Conservation (phyloP, 2,797 vertebrate genomes). For the Psittacula derbiana region DNA sequence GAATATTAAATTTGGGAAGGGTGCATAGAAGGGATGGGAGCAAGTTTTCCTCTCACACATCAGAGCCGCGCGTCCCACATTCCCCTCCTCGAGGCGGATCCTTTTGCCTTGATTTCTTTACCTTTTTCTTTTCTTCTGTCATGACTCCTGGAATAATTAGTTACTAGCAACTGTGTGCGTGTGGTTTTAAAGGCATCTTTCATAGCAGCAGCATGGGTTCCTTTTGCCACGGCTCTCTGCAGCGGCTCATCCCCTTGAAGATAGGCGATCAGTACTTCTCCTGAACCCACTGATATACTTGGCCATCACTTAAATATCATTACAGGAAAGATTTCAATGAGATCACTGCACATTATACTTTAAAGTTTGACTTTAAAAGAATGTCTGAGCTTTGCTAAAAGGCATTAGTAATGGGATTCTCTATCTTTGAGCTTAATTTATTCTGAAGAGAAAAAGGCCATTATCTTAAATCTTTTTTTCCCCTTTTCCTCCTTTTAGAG, state of each 20-base stretch:
- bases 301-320: conserved; percentile 79
- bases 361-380: conserved; percentile 79
- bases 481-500: not conserved
- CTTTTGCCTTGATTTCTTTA: conserved; percentile 29
- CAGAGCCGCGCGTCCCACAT: not conserved
- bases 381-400: conserved; percentile 77
- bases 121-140: conserved; percentile 37
- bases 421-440: conserved; percentile 80
- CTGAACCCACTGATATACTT: conserved; percentile 73
- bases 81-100: conserved; percentile 43
- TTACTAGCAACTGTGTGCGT: not conserved
- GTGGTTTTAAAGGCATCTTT: conserved; percentile 47
- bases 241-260: conserved; percentile 61
- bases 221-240: conserved; percentile 38
- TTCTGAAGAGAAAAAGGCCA: conserved; percentile 78
- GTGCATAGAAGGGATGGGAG: not conserved
- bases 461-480: conserved; percentile 79
- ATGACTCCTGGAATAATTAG: conserved; percentile 55
- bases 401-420: conserved; percentile 79
- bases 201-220: conserved; percentile 7
- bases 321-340: conserved; percentile 76
- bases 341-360: conserved; percentile 74
- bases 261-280: conserved; percentile 70
- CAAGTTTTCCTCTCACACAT: not conserved
- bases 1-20: conserved; percentile 28